phyloP scores from a whole-genome alignment of 35 echinoderm and acorn worm species.

The Heliocidaris erythrogramma region DNA sequence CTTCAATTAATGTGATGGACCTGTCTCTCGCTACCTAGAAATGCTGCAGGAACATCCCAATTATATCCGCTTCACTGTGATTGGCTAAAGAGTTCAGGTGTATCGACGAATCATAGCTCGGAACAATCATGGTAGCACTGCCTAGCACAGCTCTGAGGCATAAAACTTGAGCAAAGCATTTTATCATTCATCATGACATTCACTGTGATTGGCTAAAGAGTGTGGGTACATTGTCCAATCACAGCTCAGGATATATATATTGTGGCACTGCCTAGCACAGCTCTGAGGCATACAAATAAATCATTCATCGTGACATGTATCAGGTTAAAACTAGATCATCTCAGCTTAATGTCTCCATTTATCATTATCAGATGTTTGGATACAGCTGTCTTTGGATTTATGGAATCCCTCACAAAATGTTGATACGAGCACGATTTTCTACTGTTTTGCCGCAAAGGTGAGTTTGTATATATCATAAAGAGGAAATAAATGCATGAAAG shows the following conservation, averaged over 20 bases:
- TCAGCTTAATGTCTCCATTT: background rate
- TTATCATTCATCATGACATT: background rate
- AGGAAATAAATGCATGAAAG: too few species aligned
- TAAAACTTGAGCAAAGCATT: background rate
- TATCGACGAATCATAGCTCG: background rate
- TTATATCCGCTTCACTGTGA: background rate
- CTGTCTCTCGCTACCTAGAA: background rate
- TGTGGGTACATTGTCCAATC: background rate
- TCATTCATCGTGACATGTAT: background rate
- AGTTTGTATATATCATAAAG: background rate
- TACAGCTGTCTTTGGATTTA: background rate
- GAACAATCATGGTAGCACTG: background rate
- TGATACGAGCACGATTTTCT: background rate
- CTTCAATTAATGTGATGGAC: background rate
- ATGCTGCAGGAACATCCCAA: background rate
- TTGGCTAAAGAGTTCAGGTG: background rate
- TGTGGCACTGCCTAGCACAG: background rate
- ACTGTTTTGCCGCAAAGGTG: background rate
- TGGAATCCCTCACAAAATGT: background rate
- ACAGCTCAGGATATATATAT: background rate
- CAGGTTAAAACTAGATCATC: background rate
- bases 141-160: background rate
- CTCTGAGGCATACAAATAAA: background rate
- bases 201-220: background rate
- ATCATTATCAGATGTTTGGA: background rate